phyloP scores from a whole-genome alignment of 2,888 invertebrate species.

The Uloborus plumipes region DNA sequence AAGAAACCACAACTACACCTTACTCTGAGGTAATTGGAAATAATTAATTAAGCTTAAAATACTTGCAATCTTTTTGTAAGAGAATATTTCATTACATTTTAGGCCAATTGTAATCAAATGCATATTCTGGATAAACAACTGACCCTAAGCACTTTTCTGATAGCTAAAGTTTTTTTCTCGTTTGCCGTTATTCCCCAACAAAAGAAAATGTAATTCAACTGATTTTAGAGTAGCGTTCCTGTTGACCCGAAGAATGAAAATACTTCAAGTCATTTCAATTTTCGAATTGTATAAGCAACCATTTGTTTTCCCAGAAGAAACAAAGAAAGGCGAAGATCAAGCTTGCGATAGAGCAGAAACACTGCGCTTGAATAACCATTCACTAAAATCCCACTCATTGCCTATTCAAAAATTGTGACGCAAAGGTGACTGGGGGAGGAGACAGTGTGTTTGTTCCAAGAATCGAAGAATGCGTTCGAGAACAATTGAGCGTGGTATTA shows the following conservation, averaged over 20 bases:
- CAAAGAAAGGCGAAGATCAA: constrained; percentile 3
- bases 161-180: no score
- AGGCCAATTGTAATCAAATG: no score
- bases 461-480: constrained; percentile 31
- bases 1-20: no score
- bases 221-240: not conserved
- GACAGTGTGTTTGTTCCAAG: constrained; percentile 14
- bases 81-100: no score
- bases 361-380: constrained; percentile 39
- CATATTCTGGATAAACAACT: no score
- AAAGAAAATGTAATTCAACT: no score
- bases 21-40: no score
- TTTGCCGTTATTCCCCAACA: no score
- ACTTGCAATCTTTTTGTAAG: no score
- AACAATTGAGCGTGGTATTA: constrained; percentile 44
- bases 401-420: constrained; percentile 19
- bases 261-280: constrained; percentile 14
- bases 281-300: no score
- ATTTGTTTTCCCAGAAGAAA: constrained; percentile 2
- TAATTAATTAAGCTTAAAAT: no score
- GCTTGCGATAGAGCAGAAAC: not conserved
- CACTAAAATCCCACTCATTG: constrained; percentile 1
- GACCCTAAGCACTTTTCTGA: no score
- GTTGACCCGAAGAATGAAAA: constrained; percentile 22
- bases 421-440: constrained; percentile 15